Conservation (phyloP, 2,113 vertebrate species). For the Chaetodon auriga region DNA sequence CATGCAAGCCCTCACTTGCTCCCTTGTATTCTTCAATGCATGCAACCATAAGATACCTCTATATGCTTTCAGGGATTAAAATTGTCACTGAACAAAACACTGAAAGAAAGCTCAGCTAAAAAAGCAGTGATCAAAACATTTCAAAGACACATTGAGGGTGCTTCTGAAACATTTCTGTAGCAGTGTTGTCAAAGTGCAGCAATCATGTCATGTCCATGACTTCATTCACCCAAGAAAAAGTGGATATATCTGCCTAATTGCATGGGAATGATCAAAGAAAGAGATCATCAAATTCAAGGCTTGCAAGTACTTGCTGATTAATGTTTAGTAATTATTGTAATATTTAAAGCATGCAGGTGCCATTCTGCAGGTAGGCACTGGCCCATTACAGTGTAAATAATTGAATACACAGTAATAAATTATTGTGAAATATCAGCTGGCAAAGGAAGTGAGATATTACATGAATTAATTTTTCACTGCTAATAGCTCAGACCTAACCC, state of each 20-base stretch:
- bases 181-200: slow-evolving; percentile 16
- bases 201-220: slow-evolving; percentile 2
- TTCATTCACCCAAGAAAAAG: slow-evolving; percentile 9
- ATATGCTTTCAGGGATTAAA: slow-evolving; percentile 29
- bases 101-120: not conserved
- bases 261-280: not conserved
- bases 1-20: slow-evolving; percentile 55
- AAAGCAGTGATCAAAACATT: slow-evolving; percentile 15
- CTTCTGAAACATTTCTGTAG: not conserved
- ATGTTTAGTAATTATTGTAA: slow-evolving; percentile 1
- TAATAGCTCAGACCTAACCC: slow-evolving; percentile 20
- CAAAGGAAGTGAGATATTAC: slow-evolving; percentile 12
- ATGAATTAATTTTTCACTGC: not conserved
- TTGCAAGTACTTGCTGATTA: slow-evolving; percentile 30
- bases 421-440: too few relatives aligned
- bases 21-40: slow-evolving; percentile 44
- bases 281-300: not conserved
- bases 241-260: not conserved
- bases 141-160: not conserved
- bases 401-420: not conserved
- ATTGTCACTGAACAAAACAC: slow-evolving; percentile 18
- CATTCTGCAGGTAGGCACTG: not conserved
- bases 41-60: slow-evolving; percentile 21
- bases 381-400: not conserved
- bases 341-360: not conserved